These are phyloP conservation scores for Lanius ludovicianus DNA, from an alignment of 2,113 vertebrate genomes.

Conservation along the genomic window DNA sequence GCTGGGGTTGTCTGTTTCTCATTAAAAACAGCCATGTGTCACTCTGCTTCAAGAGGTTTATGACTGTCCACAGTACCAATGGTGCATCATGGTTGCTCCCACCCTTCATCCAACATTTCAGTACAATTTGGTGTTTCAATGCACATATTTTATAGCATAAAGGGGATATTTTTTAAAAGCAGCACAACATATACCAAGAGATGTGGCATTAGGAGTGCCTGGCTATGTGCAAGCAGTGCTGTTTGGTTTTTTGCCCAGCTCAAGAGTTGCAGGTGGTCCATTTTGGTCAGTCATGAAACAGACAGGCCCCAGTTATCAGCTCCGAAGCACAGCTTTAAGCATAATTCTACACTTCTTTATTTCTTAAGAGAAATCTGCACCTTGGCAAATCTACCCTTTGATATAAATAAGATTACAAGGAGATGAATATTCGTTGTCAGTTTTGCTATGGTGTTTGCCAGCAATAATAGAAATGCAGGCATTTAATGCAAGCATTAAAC, in stretches of 20 bases:
- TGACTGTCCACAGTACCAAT: no score
- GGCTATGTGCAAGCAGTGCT: rapidly evolving
- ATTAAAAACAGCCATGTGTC: background rate
- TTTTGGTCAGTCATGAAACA: background rate
- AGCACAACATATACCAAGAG: background rate
- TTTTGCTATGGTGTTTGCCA: background rate
- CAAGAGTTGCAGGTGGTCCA: background rate
- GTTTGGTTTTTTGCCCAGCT: background rate
- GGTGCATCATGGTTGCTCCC: background rate
- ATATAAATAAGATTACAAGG: background rate
- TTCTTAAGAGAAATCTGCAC: background rate
- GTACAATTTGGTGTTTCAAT: background rate
- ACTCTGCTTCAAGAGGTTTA: background rate
- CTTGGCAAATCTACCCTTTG: background rate
- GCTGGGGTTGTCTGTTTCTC: background rate
- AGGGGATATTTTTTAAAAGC: background rate
- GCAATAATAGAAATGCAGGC: background rate
- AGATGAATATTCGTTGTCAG: background rate
- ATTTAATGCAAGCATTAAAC: background rate
- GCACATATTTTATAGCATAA: background rate
- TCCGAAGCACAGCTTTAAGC: background rate
- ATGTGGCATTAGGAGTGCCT: background rate
- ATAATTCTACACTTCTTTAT: background rate
- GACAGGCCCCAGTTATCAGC: background rate
- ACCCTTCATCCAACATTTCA: background rate